phyloP scores from a whole-genome alignment of 1,140 invertebrate species.

The Cotesia vestalis region DNA sequence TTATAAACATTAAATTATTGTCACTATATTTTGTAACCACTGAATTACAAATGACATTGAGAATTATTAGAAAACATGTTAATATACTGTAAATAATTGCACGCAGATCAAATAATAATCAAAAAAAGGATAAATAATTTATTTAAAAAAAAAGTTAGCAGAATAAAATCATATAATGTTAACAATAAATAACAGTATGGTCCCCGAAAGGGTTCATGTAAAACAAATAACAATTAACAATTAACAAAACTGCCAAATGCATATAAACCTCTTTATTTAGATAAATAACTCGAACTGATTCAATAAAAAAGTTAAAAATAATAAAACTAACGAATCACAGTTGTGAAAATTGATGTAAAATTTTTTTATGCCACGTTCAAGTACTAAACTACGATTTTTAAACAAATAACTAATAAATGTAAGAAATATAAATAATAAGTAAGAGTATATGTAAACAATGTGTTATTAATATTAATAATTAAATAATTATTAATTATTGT shows the following conservation, averaged over 20 bases:
- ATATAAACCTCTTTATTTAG: background rate
- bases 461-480: slow-evolving; percentile 30
- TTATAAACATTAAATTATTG: too few relatives aligned
- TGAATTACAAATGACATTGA: background rate
- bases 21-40: too few relatives aligned
- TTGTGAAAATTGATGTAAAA: slow-evolving; percentile 15
- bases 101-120: slow-evolving; percentile 47
- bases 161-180: slow-evolving; percentile 16
- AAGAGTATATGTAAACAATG: slow-evolving; percentile 19
- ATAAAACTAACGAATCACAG: slow-evolving; percentile 21
- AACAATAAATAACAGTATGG: slow-evolving; percentile 38
- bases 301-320: background rate
- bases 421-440: background rate
- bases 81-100: slow-evolving; percentile 63
- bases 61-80: slow-evolving; percentile 42
- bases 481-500: slow-evolving; percentile 15
- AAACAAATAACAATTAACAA: slow-evolving; percentile 36
- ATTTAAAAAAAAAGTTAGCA: slow-evolving; percentile 42
- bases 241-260: slow-evolving; percentile 30
- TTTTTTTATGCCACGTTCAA: slow-evolving; percentile 13
- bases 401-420: slow-evolving; percentile 6
- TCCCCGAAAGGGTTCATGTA: slow-evolving; percentile 61
- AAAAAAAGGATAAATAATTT: slow-evolving; percentile 34
- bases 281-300: background rate
- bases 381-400: background rate